Percentiles rank a stretch among this genome's conserved stretches.
These are phyloP conservation scores for Merodon equestris DNA, from an alignment of 2,888 invertebrate species.

Conservation along the genomic window DNA sequence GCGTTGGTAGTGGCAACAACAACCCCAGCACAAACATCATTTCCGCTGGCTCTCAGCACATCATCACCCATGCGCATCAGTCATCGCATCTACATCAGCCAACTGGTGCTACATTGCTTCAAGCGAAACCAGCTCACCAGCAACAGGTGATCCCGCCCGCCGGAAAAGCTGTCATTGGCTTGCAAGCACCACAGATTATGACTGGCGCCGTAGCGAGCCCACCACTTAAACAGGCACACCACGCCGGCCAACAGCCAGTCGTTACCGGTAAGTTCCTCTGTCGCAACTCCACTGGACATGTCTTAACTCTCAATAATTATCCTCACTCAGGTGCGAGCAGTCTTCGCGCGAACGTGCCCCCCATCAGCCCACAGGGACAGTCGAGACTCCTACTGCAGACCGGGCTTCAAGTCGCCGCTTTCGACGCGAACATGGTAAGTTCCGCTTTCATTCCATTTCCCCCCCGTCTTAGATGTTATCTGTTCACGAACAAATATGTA, in stretches of 20 bases:
- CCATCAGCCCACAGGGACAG: conserved; percentile 82
- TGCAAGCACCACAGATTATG: conserved; percentile 79
- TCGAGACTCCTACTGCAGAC: conserved; percentile 80
- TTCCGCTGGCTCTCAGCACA: conserved; percentile 66
- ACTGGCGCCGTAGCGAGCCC: conserved; percentile 81
- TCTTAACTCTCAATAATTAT: neutral
- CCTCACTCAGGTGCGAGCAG: conserved; percentile 78
- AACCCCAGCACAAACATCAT: conserved; percentile 38
- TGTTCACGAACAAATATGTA: neutral
- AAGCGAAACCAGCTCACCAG: conserved; percentile 69
- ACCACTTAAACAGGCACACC: conserved; percentile 79
- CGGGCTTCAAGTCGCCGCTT: conserved; percentile 82
- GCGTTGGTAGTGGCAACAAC: conserved; percentile 43
- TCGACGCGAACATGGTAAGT: conserved; percentile 87
- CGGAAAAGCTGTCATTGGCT: conserved; percentile 76
- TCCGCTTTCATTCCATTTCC: conserved; percentile 2
- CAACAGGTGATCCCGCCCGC: conserved; percentile 65
- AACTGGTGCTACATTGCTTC: conserved; percentile 71
- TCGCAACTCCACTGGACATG: neutral
- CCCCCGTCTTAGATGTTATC: neutral
- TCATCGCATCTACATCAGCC: conserved; percentile 73
- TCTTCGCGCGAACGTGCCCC: conserved; percentile 81
- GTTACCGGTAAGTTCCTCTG: conserved; percentile 76
- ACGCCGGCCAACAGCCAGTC: conserved; percentile 79
- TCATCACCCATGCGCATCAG: conserved; percentile 69